Evolutionary conservation across 2,113 vertebrate species (phyloP).

Genomic region (Atherinomorus stipes): DNA sequence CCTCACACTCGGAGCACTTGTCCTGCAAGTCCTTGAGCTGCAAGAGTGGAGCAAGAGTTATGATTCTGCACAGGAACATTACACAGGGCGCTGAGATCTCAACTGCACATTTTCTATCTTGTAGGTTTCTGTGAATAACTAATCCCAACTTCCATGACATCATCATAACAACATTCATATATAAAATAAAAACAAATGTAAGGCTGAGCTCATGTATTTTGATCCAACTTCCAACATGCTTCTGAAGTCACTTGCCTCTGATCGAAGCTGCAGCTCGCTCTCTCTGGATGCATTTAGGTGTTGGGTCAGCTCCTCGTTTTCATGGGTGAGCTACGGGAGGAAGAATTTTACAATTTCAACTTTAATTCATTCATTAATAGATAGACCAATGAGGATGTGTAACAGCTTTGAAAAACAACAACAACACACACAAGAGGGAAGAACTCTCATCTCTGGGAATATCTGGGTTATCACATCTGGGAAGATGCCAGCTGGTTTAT

Average conservation of each 20-base stretch:
- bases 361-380: neutral
- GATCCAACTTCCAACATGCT: neutral
- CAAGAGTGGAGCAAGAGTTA: constrained; percentile 5
- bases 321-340: constrained; percentile 77
- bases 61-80: neutral
- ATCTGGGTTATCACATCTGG: too few species aligned
- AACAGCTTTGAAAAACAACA: too few species aligned
- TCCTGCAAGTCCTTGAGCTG: constrained; percentile 88
- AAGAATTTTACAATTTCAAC: neutral
- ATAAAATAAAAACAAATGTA: neutral
- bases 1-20: constrained; percentile 85
- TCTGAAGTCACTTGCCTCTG: constrained; percentile 80
- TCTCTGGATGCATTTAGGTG: constrained; percentile 83
- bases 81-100: neutral
- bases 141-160: neutral
- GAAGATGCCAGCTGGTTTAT: too few species aligned
- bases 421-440: too few species aligned
- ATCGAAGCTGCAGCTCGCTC: constrained; percentile 79
- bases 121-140: neutral
- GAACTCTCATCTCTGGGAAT: too few species aligned
- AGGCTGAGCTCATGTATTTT: neutral
- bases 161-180: neutral
- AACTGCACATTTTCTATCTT: neutral
- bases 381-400: too few species aligned
- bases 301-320: constrained; percentile 90